Evolutionary conservation across 2,113 vertebrate genomes (phyloP), one percentile per base, ranked within the genome.

Genomic region (Tympanuchus pallidicinctus): DNA sequence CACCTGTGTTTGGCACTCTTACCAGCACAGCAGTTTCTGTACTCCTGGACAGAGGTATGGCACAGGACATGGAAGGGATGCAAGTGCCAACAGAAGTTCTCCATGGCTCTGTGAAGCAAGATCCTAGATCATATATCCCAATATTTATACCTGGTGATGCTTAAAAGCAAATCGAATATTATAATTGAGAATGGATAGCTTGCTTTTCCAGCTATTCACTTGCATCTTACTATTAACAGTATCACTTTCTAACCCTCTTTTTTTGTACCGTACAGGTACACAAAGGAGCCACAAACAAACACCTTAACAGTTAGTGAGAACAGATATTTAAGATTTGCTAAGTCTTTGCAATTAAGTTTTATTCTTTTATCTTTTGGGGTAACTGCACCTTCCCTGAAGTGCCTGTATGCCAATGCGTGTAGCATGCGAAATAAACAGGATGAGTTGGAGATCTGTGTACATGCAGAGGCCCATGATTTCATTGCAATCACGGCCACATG

Each of bases 1-100:
- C 36, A 70, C 25, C 36, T 28, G 0, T 3, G 16, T 16, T 7
- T 3, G 20, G 43, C 16, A 4, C 3, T 43, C 1, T 0, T 43
- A 4, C n/a, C 54, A 91, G 61, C 6, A 52, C 24, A 10, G 8
- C 10, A 52, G 16, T 4, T 50, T 34, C 81, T 60, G 52, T 47
- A 25, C 4, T 64, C 60, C 48, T 45, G 48, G 47, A 61, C 4
- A 45, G 27, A 45, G 5, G 17, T 32, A 17, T 74, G n/a, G 24
- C 34, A 60, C 28, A 47, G 16, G 11, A 8, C 19, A 17, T 5
- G 8, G 42, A 88, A 72, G 43, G 38, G 8, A 34, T 0, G 22
- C 11, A 2, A 74, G 3, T 42, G 36, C 38, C 32, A 75, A 5
- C 24, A 67, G 8, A 77, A 45, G 8, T 14, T 74, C 38, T 20